Evolutionary conservation across 2,113 vertebrate species (phyloP).

Genomic region (Steatornis caripensis): DNA sequence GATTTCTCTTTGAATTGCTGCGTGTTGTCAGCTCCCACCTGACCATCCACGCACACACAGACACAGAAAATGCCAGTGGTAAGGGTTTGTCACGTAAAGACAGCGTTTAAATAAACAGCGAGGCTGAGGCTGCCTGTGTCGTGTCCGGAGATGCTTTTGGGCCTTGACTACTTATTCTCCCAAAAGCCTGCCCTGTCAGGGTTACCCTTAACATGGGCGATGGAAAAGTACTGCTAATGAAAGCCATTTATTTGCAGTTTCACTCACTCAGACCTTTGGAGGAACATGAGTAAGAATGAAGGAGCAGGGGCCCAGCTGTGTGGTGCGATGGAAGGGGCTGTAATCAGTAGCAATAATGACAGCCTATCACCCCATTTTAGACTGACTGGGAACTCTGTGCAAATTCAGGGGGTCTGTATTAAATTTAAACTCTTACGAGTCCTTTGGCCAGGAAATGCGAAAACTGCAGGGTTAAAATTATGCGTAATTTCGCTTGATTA

Average conservation of each 20-base stretch:
- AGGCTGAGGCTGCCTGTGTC: neutral
- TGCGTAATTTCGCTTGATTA: neutral
- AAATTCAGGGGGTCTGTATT: neutral
- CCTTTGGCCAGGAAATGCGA: neutral
- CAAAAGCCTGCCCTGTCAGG: neutral
- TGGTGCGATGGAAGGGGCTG: neutral
- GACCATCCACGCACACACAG: fast-evolving
- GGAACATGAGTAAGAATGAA: neutral
- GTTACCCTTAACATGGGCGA: neutral
- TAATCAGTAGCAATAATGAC: too few species aligned
- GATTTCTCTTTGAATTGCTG: neutral
- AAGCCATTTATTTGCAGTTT: neutral
- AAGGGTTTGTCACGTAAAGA: neutral
- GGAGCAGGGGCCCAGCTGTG: neutral
- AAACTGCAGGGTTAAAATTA: neutral
- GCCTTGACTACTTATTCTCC: too few species aligned
- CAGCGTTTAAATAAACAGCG: neutral
- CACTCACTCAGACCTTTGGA: neutral
- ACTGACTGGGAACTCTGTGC: too few species aligned
- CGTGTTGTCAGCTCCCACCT: neutral
- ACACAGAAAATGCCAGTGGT: neutral
- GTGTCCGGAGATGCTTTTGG: too few species aligned
- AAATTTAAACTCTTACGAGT: too few species aligned
- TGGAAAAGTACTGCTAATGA: neutral
- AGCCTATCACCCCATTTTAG: too few species aligned